Evolutionary conservation across 2,113 vertebrate species (phyloP).

Genomic region (Micronycteris hirsuta): DNA sequence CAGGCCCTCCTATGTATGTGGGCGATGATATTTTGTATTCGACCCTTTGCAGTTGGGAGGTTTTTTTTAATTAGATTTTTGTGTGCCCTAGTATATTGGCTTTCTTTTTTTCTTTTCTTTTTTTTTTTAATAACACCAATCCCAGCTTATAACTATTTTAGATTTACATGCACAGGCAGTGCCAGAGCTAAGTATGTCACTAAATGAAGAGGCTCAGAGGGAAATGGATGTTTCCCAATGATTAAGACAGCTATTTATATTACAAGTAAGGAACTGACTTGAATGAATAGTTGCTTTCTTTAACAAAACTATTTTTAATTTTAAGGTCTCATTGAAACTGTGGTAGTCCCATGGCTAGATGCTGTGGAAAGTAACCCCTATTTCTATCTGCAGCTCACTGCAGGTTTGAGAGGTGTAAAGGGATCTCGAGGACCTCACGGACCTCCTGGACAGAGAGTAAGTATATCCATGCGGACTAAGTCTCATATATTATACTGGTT

Average conservation of each 20-base stretch:
- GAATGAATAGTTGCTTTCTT: neutral
- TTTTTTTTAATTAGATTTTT: neutral
- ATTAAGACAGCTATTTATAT: neutral
- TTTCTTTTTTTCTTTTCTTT: neutral
- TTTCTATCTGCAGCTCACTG: conserved; percentile 34
- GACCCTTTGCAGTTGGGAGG: neutral
- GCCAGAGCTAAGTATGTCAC: neutral
- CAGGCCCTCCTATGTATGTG: neutral
- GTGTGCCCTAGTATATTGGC: neutral
- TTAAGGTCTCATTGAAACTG: neutral
- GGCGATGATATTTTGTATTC: neutral
- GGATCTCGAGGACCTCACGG: conserved; percentile 42
- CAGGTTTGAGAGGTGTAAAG: conserved; percentile 22
- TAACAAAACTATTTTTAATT: neutral
- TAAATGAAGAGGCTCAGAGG: neutral
- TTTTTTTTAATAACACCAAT: neutral
- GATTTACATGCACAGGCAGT: neutral
- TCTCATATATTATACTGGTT: fast-evolving
- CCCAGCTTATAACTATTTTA: neutral
- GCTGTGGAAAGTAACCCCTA: neutral
- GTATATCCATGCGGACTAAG: neutral
- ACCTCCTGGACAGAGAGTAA: conserved; percentile 57
- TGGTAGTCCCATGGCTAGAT: neutral
- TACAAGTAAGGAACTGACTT: neutral
- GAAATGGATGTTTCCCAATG: neutral